Conservation (phyloP, 2,888 invertebrate genomes). For the Mongoloraphidia duomilia region DNA sequence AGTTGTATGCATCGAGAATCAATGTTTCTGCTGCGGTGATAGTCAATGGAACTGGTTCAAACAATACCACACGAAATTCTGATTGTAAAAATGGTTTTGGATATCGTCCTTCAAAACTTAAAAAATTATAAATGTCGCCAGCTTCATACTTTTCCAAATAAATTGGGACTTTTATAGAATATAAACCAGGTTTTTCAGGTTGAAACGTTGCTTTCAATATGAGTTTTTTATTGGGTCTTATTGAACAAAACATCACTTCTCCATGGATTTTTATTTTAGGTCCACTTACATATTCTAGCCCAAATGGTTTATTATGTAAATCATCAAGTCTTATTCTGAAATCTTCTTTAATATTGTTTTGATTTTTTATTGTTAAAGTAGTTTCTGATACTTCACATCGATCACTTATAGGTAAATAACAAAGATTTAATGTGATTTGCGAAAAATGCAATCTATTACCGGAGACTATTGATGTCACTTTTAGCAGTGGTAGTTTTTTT, state of each 20-base stretch:
- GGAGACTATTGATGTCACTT: neutral
- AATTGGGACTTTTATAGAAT: slow-evolving; percentile 22
- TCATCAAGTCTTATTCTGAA: slow-evolving; percentile 21
- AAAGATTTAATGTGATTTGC: slow-evolving; percentile 9
- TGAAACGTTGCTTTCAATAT: slow-evolving; percentile 19
- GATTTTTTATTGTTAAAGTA: no score
- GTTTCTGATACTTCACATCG: no score
- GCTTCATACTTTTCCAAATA: slow-evolving; percentile 22
- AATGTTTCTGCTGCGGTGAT: slow-evolving; percentile 17
- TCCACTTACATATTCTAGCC: slow-evolving; percentile 17
- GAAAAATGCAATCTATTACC: slow-evolving; percentile 11
- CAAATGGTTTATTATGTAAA: slow-evolving; percentile 19
- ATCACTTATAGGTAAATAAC: neutral
- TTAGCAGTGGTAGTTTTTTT: no score
- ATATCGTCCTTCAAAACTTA: slow-evolving; percentile 22
- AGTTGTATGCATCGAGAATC: slow-evolving; percentile 12
- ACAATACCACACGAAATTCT: slow-evolving; percentile 19
- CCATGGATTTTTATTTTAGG: slow-evolving; percentile 9
- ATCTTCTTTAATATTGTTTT: slow-evolving; percentile 6
- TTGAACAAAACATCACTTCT: slow-evolving; percentile 16
- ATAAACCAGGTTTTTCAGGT: slow-evolving; percentile 20
- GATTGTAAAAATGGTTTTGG: slow-evolving; percentile 19
- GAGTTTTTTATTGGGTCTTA: slow-evolving; percentile 18
- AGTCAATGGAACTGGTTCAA: slow-evolving; percentile 23
- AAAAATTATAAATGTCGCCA: slow-evolving; percentile 23